Conservation (phyloP, 2,113 vertebrate species). For the Amphiprion ocellaris region DNA sequence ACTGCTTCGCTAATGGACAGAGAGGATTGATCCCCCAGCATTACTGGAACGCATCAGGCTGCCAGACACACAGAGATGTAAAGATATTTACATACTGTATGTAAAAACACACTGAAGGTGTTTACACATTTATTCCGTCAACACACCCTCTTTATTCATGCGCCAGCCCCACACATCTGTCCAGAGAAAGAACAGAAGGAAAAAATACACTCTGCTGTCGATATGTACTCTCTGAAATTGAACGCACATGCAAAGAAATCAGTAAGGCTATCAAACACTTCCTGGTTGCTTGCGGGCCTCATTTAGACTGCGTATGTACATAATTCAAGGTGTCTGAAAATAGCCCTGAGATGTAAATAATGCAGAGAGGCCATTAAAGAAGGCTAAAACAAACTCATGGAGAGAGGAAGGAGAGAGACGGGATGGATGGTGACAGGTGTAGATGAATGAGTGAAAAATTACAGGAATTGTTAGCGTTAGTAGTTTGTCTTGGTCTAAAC, state of each 20-base stretch:
- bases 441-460: conserved; percentile 28
- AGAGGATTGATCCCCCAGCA: conserved; percentile 63
- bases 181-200: conserved; percentile 17
- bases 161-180: conserved; percentile 35
- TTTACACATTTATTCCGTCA: conserved; percentile 2
- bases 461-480: conserved; percentile 2
- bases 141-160: conserved; percentile 11
- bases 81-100: conserved; percentile 28
- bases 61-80: conserved; percentile 32
- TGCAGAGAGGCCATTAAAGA: conserved; percentile 62
- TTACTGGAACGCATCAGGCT: conserved; percentile 69
- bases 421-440: conserved; percentile 15
- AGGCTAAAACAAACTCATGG: conserved; percentile 43
- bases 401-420: conserved; percentile 5
- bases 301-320: conserved; percentile 58
- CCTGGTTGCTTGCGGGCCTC: conserved; percentile 43
- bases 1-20: conserved; percentile 66
- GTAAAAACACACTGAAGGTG: conserved; percentile 12
- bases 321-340: conserved; percentile 73
- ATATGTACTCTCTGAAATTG: conserved; percentile 3
- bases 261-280: conserved; percentile 57
- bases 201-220: neutral
- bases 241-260: conserved; percentile 26
- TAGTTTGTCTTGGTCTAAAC: neutral
- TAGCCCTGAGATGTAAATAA: conserved; percentile 72